Evolutionary conservation across 1,140 invertebrate genomes (phyloP), one percentile per base, ranked within the genome.

Genomic region (Lepidurus couesii): DNA sequence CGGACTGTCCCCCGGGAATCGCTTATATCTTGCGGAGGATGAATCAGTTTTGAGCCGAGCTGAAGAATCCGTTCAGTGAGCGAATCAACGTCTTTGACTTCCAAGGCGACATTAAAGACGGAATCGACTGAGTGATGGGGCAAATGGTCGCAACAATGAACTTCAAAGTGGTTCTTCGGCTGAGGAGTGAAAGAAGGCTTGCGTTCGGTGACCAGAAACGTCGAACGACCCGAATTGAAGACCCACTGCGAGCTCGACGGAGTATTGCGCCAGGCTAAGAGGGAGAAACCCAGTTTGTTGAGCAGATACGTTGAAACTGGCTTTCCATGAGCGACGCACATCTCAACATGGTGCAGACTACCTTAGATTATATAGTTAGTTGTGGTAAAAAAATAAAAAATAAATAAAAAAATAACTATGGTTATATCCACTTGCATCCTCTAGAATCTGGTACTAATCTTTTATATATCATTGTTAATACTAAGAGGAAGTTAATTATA

Each of bases 61-160:
- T 80, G 78, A 10, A 75, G 43, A 10, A 86, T 79, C 24, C 80
- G 81, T 7, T 84, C 79, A 1, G 86, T 79, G 65, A 82, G 81
- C 9, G 42, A 13, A 42, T 82, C 78, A 0, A 88, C 81, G 81
- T 87, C 81, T 79, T 84, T 84, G 0, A 88, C 86, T 79, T 84
- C 82, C n/a, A 88, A 80, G 26, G 87, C 86, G 1, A 88, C 82
- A 80, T 88, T 87, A 77, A 86, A 86, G 0, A 88, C 87, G 16
- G 87, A 84, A 79, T 87, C 85, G 24, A 83, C 80, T 24, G 80
- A 78, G 42, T 82, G 81, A 21, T 76, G n/a, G 34, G 42, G 10
- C 1, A 74, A 7, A 45, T 47, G 45, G 45, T 78, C 34, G 26
- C 10, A 47, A 34, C 45, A 75, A 43, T 73, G 26, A 42, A 75